These are phyloP conservation scores for Lacanobia wlatinum DNA, from an alignment of 2,888 invertebrate genomes.

Conservation along the genomic window DNA sequence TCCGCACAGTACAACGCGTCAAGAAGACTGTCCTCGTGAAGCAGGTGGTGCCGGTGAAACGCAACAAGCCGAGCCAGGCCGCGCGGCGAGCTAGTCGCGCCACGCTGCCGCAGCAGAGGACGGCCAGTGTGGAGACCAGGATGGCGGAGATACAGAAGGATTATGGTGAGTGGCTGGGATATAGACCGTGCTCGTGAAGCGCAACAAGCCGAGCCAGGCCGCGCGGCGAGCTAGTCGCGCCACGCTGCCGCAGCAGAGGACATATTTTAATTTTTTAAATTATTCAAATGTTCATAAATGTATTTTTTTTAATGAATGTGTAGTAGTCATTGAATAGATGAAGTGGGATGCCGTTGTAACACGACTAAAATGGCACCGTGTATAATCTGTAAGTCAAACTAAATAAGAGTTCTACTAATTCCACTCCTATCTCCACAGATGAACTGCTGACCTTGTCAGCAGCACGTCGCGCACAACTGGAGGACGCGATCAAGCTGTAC, in stretches of 20 bases:
- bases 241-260: conserved; percentile 75
- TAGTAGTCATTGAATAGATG: too few relatives aligned
- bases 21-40: conserved; percentile 97
- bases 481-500: conserved; percentile 97
- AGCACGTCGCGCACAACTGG: conserved; percentile 95
- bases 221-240: conserved; percentile 52
- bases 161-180: conserved; percentile 19
- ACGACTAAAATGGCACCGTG: too few relatives aligned
- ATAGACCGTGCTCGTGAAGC: conserved; percentile 95
- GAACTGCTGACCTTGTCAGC: conserved; percentile 95
- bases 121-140: conserved; percentile 81
- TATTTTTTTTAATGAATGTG: too few relatives aligned
- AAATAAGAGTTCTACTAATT: too few relatives aligned
- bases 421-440: too few relatives aligned
- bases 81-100: conserved; percentile 52
- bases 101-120: conserved; percentile 75
- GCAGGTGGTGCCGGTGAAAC: conserved; percentile 95
- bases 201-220: conserved; percentile 72
- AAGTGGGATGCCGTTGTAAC: too few relatives aligned
- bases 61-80: conserved; percentile 72
- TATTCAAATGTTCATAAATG: too few relatives aligned
- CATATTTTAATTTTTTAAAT: too few relatives aligned
- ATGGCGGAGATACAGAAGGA: conserved; percentile 94
- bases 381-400: too few relatives aligned
- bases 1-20: conserved; percentile 95